Conservation (phyloP, 1,140 invertebrate genomes). For the Pachyrhynchus sulphureomaculatus region DNA sequence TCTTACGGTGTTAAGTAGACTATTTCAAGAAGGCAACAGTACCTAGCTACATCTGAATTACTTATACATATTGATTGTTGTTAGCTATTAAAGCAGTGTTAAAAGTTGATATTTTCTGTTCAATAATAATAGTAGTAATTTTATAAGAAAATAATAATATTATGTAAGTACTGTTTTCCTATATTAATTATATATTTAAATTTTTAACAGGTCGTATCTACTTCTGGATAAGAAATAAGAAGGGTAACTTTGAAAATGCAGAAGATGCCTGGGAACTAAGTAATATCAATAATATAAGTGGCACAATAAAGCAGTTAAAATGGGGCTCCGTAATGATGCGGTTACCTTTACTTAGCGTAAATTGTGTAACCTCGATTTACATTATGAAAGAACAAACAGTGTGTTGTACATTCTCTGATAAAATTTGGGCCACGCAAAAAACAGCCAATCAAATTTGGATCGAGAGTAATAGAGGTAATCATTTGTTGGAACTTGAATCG, state of each 20-base stretch:
- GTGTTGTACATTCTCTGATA: constrained; percentile 72
- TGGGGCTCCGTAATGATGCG: constrained; percentile 71
- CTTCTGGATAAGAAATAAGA: constrained; percentile 73
- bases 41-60: no score
- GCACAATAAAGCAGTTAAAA: constrained; percentile 70
- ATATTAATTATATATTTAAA: no score
- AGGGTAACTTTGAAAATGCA: constrained; percentile 50
- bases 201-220: constrained; percentile 63
- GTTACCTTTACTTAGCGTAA: constrained; percentile 76
- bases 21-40: no score
- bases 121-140: no score
- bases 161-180: no score
- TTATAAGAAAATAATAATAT: no score
- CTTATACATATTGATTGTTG: no score
- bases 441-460: constrained; percentile 65
- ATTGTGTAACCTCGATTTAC: constrained; percentile 82
- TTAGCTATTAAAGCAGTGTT: no score
- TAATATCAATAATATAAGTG: constrained; percentile 66
- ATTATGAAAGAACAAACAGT: constrained; percentile 83
- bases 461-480: constrained; percentile 52
- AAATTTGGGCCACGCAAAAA: constrained; percentile 69
- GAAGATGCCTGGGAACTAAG: constrained; percentile 68
- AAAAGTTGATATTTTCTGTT: no score
- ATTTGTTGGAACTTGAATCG: constrained; percentile 34
- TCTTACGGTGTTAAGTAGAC: no score